Evolutionary conservation across 1,140 invertebrate species (phyloP), one percentile per base, ranked within the genome.

Genomic region (Megalonaias nervosa): DNA sequence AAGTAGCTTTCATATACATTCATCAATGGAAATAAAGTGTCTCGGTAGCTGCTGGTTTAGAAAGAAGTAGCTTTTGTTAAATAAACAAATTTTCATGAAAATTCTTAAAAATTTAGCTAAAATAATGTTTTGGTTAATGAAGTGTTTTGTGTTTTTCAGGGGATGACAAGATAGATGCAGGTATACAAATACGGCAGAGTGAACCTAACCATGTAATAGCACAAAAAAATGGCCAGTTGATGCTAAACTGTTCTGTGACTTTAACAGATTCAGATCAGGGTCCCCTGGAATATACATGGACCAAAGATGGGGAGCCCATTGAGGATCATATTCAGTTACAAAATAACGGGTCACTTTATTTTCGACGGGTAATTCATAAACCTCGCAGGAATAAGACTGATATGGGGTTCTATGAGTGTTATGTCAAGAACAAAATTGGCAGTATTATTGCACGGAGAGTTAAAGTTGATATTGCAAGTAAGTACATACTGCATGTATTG

Each of bases 241-340:
- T 71, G 62, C 31, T 77, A 48, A 77, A 77, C 48, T 77, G 75
- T 48, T 72, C 75, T 23, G 75, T 77, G 21, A 62, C 57, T 26
- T 48, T 48, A 48, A 48, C 71, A 60, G 64, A 71, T 61, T 59
- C 55, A 19, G 68, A 70, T 59, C 57, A 71, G 16, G 75, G 75
- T 2, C 19, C 15, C 17, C 58, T 71, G 21, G 38, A 23, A 15
- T 59, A 60, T 38, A 61, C 64, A 19, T 77, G 75, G 75, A 56
- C 38, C 23, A 77, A 67, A 60, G 65, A 77, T 61, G 65, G 48
- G 1, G 64, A 11, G 17, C 56, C 62, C 16, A 19, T 77, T 19
- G 70, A 67, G 55, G 31, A 56, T 19, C 48, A 65, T 17, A 64
- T 77, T n/a, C 75, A 72, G 23, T 21, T 71, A 15, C 55, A 67